A percentile compares a stretch with the other conserved stretches of the same genome.
phyloP scores from a whole-genome alignment of 2,888 invertebrate species.

The Ectemnius continuus region DNA sequence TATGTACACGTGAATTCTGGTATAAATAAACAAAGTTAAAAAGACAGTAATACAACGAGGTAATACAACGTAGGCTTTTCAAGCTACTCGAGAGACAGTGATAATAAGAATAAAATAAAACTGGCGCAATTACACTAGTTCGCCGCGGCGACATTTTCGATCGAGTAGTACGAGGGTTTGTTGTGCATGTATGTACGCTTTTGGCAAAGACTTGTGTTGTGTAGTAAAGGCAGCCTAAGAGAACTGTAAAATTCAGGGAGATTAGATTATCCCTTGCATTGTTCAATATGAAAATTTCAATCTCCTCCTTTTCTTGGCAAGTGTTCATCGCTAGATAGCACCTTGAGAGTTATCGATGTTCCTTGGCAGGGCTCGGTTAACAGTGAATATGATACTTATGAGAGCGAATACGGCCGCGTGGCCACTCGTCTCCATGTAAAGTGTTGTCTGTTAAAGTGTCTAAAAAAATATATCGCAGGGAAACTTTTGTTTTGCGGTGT shows the following conservation, averaged over 20 bases:
- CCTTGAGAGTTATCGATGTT: not conserved
- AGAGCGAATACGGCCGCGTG: not conserved
- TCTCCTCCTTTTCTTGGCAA: not conserved
- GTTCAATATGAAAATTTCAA: not conserved
- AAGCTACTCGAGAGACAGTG: not conserved
- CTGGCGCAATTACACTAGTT: constrained; percentile 7
- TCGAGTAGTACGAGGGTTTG: no score
- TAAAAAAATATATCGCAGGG: no score
- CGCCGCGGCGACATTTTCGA: not conserved
- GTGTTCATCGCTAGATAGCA: not conserved
- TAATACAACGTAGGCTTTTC: constrained; percentile 23
- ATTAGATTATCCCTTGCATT: not conserved
- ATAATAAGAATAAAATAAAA: constrained; percentile 1
- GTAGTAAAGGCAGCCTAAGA: not conserved
- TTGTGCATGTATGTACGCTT: not conserved
- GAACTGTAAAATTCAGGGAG: not conserved
- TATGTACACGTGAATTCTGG: constrained; percentile 20
- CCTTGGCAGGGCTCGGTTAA: constrained; percentile 2
- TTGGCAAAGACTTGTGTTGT: not conserved
- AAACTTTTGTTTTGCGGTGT: no score
- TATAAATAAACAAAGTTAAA: constrained; percentile 39
- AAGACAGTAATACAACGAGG: constrained; percentile 26
- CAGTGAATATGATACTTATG: not conserved
- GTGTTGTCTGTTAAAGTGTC: no score
- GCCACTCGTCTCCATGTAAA: no score